These are phyloP conservation scores for Drosophila sucinea DNA, from an alignment of 1,140 invertebrate genomes.

Conservation along the genomic window DNA sequence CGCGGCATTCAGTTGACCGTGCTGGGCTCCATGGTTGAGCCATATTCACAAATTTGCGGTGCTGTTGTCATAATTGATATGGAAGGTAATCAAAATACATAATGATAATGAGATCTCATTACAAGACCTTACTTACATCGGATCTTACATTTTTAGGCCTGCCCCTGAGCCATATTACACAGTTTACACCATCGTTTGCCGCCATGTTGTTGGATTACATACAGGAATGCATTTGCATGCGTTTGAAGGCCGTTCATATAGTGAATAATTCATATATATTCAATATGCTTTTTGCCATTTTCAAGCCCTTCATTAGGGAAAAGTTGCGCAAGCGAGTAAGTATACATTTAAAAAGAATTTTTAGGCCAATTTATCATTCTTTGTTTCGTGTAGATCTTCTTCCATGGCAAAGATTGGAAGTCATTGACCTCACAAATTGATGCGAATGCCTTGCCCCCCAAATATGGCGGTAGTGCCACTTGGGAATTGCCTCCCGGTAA, in stretches of 20 bases:
- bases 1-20: slow-evolving; percentile 85
- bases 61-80: slow-evolving; percentile 88
- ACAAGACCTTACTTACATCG: not conserved
- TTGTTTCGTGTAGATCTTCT: slow-evolving; percentile 84
- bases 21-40: slow-evolving; percentile 86
- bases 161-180: slow-evolving; percentile 87
- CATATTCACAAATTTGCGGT: slow-evolving; percentile 87
- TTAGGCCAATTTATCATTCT: slow-evolving; percentile 31
- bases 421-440: slow-evolving; percentile 87
- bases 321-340: slow-evolving; percentile 86
- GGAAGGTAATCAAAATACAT: slow-evolving; percentile 82
- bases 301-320: slow-evolving; percentile 90
- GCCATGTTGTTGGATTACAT: slow-evolving; percentile 87
- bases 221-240: slow-evolving; percentile 85
- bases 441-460: slow-evolving; percentile 86
- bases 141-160: slow-evolving; percentile 82
- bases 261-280: slow-evolving; percentile 91
- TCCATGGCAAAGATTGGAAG: slow-evolving; percentile 89
- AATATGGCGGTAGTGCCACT: slow-evolving; percentile 88
- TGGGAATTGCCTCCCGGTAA: slow-evolving; percentile 84
- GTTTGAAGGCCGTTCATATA: slow-evolving; percentile 89
- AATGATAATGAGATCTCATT: not conserved
- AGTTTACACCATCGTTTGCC: slow-evolving; percentile 88
- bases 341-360: not conserved
- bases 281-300: slow-evolving; percentile 89